Evolutionary conservation across 2,797 vertebrate genomes (phyloP).

Genomic region (Benthosema pterotum): DNA sequence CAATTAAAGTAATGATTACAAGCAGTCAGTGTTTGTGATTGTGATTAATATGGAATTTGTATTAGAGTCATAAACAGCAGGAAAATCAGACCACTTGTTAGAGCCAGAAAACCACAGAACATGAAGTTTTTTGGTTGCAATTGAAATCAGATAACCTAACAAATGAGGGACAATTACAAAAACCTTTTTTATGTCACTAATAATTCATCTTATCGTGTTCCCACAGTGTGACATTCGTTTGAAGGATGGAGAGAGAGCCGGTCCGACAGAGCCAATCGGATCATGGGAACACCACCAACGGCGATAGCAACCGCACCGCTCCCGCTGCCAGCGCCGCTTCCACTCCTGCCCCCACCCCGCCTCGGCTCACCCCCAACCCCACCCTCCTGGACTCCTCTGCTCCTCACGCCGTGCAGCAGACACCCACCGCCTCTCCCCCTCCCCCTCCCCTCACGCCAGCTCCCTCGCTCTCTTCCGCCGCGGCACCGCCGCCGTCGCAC

Average conservation of each 20-base stretch:
- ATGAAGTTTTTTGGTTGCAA: too few relatives aligned
- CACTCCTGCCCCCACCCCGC: conserved; percentile 56
- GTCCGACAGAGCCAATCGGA: conserved; percentile 54
- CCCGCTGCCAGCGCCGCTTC: conserved; percentile 25
- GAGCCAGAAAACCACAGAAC: too few relatives aligned
- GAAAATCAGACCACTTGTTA: too few relatives aligned
- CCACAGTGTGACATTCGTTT: conserved; percentile 33
- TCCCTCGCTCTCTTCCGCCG: conserved; percentile 40
- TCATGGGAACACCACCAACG: conserved; percentile 49
- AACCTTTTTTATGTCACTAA: too few relatives aligned
- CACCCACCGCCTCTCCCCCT: conserved; percentile 64
- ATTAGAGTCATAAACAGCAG: too few relatives aligned
- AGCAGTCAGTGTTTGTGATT: too few relatives aligned
- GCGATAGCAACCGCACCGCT: conserved; percentile 1
- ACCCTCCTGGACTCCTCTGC: conserved; percentile 65
- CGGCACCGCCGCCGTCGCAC: conserved; percentile 21
- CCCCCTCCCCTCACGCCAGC: conserved; percentile 69
- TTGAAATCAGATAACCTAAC: too few relatives aligned
- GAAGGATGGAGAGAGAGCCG: conserved; percentile 68
- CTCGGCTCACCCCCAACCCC: conserved; percentile 72
- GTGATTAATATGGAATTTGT: too few relatives aligned
- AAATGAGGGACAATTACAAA: too few relatives aligned
- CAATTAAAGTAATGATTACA: too few relatives aligned
- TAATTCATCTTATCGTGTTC: not conserved
- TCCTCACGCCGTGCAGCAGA: conserved; percentile 21